Evolutionary conservation across 2,113 vertebrate genomes (phyloP).

Genomic region (Daubentonia madagascariensis): DNA sequence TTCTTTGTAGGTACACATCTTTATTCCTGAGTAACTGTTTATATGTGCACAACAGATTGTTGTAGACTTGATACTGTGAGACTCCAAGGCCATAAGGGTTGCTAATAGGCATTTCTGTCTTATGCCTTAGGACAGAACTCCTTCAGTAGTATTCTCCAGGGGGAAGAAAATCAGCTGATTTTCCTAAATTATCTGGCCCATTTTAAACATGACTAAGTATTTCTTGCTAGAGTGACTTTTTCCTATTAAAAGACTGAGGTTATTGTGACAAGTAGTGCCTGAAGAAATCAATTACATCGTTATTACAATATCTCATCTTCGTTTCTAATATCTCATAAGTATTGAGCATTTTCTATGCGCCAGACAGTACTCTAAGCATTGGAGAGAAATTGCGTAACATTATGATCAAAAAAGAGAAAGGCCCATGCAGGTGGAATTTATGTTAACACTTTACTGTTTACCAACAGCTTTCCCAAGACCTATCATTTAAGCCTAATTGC

Average conservation of each 20-base stretch:
- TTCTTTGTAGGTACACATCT: background rate
- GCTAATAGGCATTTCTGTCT: background rate
- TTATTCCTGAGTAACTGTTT: background rate
- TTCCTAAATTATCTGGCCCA: conserved; percentile 77
- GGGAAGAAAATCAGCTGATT: conserved; percentile 63
- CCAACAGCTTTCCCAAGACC: background rate
- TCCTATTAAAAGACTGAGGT: conserved; percentile 45
- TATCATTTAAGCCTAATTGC: background rate
- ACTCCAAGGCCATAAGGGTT: background rate
- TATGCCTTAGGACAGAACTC: conserved; percentile 16
- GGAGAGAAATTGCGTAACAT: background rate
- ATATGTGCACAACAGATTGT: background rate
- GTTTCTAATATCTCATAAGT: background rate
- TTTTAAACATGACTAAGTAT: conserved; percentile 76
- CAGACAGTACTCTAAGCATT: background rate
- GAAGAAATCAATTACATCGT: background rate
- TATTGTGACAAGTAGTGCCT: conserved; percentile 41
- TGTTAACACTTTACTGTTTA: background rate
- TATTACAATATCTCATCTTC: background rate
- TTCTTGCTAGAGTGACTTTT: conserved; percentile 55
- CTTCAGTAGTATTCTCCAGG: conserved; percentile 31
- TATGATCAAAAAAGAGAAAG: background rate
- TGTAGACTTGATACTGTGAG: background rate
- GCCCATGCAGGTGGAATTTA: background rate
- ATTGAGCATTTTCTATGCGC: background rate